Evolutionary conservation across 2,797 vertebrate genomes (phyloP).

Genomic region (Aulostomus chinensis): DNA sequence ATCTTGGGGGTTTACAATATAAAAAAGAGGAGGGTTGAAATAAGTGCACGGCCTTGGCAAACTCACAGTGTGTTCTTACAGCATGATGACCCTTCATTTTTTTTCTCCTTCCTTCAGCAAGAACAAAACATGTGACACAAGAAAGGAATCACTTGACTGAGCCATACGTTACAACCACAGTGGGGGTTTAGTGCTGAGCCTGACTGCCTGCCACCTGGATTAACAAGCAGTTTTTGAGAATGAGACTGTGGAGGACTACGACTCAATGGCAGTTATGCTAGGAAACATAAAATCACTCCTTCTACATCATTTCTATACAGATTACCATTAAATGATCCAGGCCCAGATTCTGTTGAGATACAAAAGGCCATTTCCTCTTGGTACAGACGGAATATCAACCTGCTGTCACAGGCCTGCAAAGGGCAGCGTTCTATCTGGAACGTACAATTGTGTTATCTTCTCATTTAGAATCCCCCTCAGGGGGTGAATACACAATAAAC

Average conservation of each 20-base stretch:
- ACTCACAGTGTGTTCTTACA: slow-evolving; percentile 12
- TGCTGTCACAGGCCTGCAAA: slow-evolving; percentile 66
- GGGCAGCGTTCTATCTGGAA: slow-evolving; percentile 65
- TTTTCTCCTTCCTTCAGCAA: slow-evolving; percentile 37
- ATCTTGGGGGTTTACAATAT: slow-evolving; percentile 1
- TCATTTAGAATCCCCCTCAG: slow-evolving; percentile 73
- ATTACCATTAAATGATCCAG: slow-evolving; percentile 37
- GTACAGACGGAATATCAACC: slow-evolving; percentile 38
- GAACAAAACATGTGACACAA: slow-evolving; percentile 69
- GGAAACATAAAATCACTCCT: slow-evolving; percentile 15
- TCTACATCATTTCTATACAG: slow-evolving; percentile 14
- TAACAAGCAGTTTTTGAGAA: slow-evolving; percentile 16
- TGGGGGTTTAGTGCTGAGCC: slow-evolving; percentile 16
- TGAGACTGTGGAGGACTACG: neutral
- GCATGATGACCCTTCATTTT: slow-evolving; percentile 23
- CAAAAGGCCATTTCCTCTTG: slow-evolving; percentile 62
- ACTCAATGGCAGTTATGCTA: slow-evolving; percentile 4
- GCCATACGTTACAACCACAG: slow-evolving; percentile 28
- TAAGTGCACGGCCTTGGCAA: slow-evolving; percentile 1
- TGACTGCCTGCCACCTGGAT: slow-evolving; percentile 25
- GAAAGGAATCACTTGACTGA: slow-evolving; percentile 69
- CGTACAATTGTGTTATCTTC: slow-evolving; percentile 78
- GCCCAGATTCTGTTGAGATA: slow-evolving; percentile 38
- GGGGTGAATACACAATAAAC: slow-evolving; percentile 64
- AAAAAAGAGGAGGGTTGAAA: slow-evolving; percentile 7